Evolutionary conservation across 2,888 invertebrate genomes (phyloP), one percentile per base, ranked within the genome.

Genomic region (Philereme transversata): DNA sequence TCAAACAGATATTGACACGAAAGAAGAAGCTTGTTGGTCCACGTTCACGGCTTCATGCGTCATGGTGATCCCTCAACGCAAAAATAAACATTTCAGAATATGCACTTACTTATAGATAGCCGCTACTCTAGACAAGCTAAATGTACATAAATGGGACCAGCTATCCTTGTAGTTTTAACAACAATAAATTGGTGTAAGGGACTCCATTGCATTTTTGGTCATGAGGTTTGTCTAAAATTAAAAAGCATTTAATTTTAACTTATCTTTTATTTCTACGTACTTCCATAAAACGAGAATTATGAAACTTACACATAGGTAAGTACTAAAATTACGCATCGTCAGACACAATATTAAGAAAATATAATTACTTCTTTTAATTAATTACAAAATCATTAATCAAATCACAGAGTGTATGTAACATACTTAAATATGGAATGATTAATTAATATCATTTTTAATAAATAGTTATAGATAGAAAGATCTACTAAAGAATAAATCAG

Each of bases 321-420:
- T 51, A 51, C 75, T 77, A 81, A 75, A 78, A 79, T 80, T 82
- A 86, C 77, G 78, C 79, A 77, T 83, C 79, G 70, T 82, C 77
- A 71, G 71, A 65, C 56, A 59, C 60, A 56, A 72, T 68, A 22
- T 64, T 72, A 74, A 55, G 71, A 71, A 72, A 82, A 79, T 81
- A 83, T 76, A 77, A 52, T 57, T 45, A 79, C 78, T 82, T 82
- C 68, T 87, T 82, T 81, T 83, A 82, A 79, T 64, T 76, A 74
- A 71, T 74, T 70, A 75, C 73, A 74, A 76, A 79, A 79, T 76
- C 77, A 85, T 89, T 85, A 89, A 90, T 90, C 88, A 90, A 89
- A 90, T 90, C 88, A 90, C 90, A 90, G 86, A 82, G 80, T 83
- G 76, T 83, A 83, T 82, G 83, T 82, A 76, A 79, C 75, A 80